Evolutionary conservation across 2,113 vertebrate genomes (phyloP), one percentile per base, ranked within the genome.

Genomic region (Anarhynchus alexandrinus): DNA sequence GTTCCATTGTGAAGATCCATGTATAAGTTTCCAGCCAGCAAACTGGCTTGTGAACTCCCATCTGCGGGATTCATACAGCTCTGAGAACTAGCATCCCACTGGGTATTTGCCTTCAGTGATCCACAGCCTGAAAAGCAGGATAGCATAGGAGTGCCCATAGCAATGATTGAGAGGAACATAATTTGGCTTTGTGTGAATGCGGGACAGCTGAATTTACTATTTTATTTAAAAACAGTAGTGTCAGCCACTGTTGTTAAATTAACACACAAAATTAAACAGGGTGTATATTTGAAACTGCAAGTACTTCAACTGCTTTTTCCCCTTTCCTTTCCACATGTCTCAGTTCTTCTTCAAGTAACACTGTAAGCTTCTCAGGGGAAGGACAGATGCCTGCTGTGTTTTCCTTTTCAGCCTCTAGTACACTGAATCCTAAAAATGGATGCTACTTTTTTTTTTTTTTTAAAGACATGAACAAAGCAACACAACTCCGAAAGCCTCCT

Each of bases 1-100:
- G 87, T 93, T 97, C 94, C 94, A 89, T 91, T 97, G 93, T 96
- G 71, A 96, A 94, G 87, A 94, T 91, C 78, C 87, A 73, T 69
- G 91, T 69, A 22, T 66, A 97, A 87, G 62, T 95, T 95, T 96
- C 93, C 91, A 97, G 93, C 58, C 91, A 95, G 94, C 74, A 94
- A 96, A 91, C 78, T 73, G 84, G 66, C 93, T 82, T 89, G 72
- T 51, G 87, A 96, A 65, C 84, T 96, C 87, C 54, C 74, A 90
- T 90, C 93, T 97, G 95, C 12, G 3, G 70, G 86, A 94, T 80
- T 74, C 62, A 93, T 66, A 85, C 21, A 71, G 73, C 81, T 93
- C 81, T 23, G 54, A 69, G 78, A 97, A 94, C 59, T 30, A 95
- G 78, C 74, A 96, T 70, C 89, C 71, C 79, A 59, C 59, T 40